A percentile compares a stretch with the other conserved stretches of the same genome.
These are phyloP conservation scores for Gallinago solitaria DNA, from an alignment of 2,797 vertebrate genomes.

Conservation along the genomic window DNA sequence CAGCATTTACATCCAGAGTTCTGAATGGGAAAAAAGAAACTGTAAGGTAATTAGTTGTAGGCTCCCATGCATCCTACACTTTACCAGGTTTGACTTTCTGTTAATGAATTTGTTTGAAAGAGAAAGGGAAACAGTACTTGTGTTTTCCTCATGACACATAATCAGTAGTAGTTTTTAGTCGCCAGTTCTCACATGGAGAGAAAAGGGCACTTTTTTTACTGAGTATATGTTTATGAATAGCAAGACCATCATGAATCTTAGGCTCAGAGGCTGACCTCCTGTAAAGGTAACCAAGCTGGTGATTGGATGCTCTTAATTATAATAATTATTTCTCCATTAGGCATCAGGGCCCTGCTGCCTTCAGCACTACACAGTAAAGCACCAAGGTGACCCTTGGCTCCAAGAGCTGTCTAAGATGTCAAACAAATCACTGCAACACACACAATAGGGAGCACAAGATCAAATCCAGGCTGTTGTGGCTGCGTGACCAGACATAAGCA, in stretches of 20 bases:
- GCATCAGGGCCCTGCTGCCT: background rate
- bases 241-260: background rate
- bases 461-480: background rate
- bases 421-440: background rate
- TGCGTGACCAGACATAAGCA: background rate
- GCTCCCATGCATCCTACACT: background rate
- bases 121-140: background rate
- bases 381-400: background rate
- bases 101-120: background rate
- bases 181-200: background rate
- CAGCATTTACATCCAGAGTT: background rate
- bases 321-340: conserved; percentile 17
- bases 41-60: background rate
- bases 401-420: background rate
- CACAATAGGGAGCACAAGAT: background rate
- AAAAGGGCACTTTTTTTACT: background rate
- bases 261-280: background rate
- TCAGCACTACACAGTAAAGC: background rate
- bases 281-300: background rate
- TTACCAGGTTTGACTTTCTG: background rate
- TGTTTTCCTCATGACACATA: background rate
- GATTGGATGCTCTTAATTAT: conserved; percentile 6
- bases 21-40: background rate
- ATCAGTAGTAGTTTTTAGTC: background rate
- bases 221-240: background rate